Evolutionary conservation across 2,797 vertebrate genomes (phyloP), one percentile per base, ranked within the genome.

Genomic region (Hippocampus kuda): DNA sequence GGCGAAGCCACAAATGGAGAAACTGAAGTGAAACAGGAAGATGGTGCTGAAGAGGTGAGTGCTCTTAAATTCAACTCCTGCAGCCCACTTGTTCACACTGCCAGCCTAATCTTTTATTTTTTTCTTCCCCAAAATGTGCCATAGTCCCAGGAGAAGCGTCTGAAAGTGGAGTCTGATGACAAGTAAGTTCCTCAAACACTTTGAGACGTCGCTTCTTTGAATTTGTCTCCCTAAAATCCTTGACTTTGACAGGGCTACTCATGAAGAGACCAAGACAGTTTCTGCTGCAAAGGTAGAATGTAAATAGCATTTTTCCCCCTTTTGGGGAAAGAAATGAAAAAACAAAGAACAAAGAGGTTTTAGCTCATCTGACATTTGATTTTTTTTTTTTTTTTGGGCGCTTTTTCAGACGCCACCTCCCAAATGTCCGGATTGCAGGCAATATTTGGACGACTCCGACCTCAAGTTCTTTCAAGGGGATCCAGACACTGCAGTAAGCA

Each of bases 381-480:
- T 6, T 15, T 63, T 60, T 57, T 24, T 1, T 24, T n/a, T n/a
- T n/a, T n/a, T n/a, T n/a, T n/a, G n/a, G 34, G 34, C 0, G 18
- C 61, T 24, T 68, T 38, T 20, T 13, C 34, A 97, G 95, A 88
- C 90, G 0, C 92, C 94, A 1, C 93, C 94, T 7, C 94, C 93
- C 0, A 95, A 94, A 83, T 98, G 97, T 68, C 24, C 88, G 1
- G 93, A 97, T 84, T 99, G 97, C 69, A 88, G 94, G 4, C 97
- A 99, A 80, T 96, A 93, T 83, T 84, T 99, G 75, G 96, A 99
- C 16, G 96, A 99, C 67, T 89, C 94, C 0, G 94, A 98, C 71
- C 93, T 99, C 38, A 98, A 97, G 80, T 96, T 95, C 66, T 96
- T 94, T 77, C 95, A 98, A 78, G 95, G 95, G 5, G 94, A 94